Evolutionary conservation across 35 echinoderm and acorn worm genomes (phyloP), one percentile per base, ranked within the genome.

Genomic region (Ptychodera flava): DNA sequence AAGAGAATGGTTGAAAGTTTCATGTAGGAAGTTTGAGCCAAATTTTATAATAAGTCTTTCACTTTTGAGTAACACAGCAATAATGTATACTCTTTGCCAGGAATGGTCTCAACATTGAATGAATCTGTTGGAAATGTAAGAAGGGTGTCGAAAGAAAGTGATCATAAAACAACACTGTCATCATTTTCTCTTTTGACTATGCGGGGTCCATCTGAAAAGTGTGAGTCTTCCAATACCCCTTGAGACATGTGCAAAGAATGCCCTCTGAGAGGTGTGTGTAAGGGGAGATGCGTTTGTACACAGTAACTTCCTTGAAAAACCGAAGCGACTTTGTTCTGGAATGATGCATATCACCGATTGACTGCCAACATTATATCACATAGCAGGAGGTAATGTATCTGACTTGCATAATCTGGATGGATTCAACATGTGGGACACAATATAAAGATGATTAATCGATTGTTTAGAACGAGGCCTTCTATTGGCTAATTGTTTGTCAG

Each of bases 151-250:
- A 97, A 97, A 81, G 88, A 93, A 31, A 85, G 85, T 12, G 86
- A 89, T 16, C 79, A 16, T 97, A 91, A 31, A 37, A 93, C 36
- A 91, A 97, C 91, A 89, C 91, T 31, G 78, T 97, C 32, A 97
- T 97, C 81, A 77, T 97, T 12, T 97, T 97, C 78, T 88, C 95
- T 0, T 93, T 92, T 27, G 95, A 97, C 78, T 93, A 97, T 85
- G 95, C n/a, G 95, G 1, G 95, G 95, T 2, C 95, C 95, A 0
- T 88, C 89, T 0, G 78, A 91, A 82, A 92, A 92, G 27, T 97
- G 93, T 83, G 92, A 97, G 36, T 91, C 95, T 77, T 93, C 87
- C 84, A 97, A 97, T 83, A 91, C 84, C 35, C 95, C 95, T 31
- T 78, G n/a, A 93, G 33, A 37, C 91, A 36, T 91, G 95, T 15